phyloP scores from a whole-genome alignment of 2,888 invertebrate genomes.

The Schizotus pectinicornis region DNA sequence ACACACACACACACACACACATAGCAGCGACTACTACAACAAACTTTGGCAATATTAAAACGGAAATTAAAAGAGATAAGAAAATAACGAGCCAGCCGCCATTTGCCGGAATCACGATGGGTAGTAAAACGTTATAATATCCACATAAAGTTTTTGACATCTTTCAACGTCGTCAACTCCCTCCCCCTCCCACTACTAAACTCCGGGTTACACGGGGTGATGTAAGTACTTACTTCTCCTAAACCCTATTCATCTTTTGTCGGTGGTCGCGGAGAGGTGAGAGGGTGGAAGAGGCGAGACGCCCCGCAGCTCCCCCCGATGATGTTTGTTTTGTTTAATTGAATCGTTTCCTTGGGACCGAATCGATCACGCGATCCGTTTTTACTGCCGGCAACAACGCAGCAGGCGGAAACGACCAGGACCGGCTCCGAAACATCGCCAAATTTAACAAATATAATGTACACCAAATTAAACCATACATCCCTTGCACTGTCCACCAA shows the following conservation, averaged over 20 bases:
- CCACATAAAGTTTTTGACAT: constrained; percentile 21
- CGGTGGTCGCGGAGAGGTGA: background rate
- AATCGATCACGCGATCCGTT: constrained; percentile 11
- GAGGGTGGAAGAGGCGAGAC: background rate
- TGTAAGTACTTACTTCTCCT: background rate
- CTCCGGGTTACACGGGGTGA: too few relatives aligned
- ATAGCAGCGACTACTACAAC: constrained; percentile 17
- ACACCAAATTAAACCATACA: too few relatives aligned
- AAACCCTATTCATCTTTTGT: constrained; percentile 23
- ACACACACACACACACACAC: background rate
- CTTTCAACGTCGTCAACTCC: constrained; percentile 1
- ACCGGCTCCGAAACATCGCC: constrained; percentile 11
- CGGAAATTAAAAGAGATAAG: constrained; percentile 60
- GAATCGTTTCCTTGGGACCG: constrained; percentile 19
- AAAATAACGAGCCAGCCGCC: constrained; percentile 49
- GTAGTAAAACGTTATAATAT: constrained; percentile 20
- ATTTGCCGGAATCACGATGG: constrained; percentile 22
- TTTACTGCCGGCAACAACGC: too few relatives aligned
- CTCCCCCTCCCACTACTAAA: background rate
- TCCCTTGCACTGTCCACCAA: too few relatives aligned
- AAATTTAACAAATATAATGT: too few relatives aligned
- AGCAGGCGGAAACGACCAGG: too few relatives aligned
- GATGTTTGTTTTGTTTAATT: constrained; percentile 27
- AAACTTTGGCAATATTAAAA: constrained; percentile 56
- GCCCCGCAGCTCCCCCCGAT: background rate